Conservation (phyloP, 2,113 vertebrate species). For the Salvator merianae region DNA sequence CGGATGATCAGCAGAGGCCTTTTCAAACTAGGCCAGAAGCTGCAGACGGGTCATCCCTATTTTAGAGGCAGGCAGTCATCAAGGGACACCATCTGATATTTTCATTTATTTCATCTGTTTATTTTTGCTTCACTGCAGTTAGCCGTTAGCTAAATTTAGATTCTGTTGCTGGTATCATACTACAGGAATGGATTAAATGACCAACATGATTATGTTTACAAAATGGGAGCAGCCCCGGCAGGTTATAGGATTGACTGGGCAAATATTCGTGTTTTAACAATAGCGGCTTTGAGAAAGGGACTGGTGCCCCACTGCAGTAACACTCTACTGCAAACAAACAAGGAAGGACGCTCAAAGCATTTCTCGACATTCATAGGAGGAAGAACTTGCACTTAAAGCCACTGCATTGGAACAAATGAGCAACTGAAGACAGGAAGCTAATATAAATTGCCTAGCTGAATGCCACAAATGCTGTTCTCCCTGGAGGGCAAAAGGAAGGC, state of each 20-base stretch:
- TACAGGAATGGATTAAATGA: neutral
- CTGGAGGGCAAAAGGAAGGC: neutral
- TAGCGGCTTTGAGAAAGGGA: neutral
- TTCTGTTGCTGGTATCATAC: neutral
- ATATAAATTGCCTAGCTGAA: neutral
- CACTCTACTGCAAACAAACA: neutral
- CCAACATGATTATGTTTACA: neutral
- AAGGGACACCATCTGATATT: neutral
- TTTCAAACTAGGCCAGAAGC: neutral
- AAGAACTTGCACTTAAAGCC: neutral
- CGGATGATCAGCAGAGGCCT: neutral
- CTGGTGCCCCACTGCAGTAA: neutral
- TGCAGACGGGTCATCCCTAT: neutral
- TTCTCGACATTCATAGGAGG: neutral
- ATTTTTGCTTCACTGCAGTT: neutral
- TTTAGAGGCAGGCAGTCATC: neutral
- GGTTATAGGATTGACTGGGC: neutral
- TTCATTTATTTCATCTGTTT: neutral
- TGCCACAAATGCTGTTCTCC: neutral
- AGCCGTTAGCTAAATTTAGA: neutral
- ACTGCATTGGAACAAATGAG: neutral
- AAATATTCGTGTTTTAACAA: neutral
- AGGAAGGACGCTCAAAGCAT: neutral
- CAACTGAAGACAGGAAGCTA: neutral
- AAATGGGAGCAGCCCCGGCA: neutral